Percentiles rank a stretch among this genome's conserved stretches.
These are phyloP conservation scores for Phalangium opilio DNA, from an alignment of 2,888 invertebrate genomes.

Conservation along the genomic window DNA sequence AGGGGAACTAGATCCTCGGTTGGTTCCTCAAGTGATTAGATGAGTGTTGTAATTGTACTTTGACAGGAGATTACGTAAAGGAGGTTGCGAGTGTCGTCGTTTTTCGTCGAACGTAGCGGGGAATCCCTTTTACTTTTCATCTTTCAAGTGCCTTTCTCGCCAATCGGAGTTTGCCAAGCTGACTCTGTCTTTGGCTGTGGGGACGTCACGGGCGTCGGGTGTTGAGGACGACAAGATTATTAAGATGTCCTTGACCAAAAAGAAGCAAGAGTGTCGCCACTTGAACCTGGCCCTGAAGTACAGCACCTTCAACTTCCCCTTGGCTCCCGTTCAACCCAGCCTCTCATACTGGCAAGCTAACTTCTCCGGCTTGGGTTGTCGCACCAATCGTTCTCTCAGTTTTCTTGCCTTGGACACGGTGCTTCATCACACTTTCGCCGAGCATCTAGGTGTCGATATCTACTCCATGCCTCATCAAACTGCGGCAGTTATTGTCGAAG, in stretches of 20 bases:
- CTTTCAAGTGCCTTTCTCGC: no score
- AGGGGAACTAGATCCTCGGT: no score
- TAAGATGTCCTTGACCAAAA: slow-evolving; percentile 17
- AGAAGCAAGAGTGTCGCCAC: slow-evolving; percentile 17
- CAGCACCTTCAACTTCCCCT: slow-evolving; percentile 20
- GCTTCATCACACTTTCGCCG: slow-evolving; percentile 54
- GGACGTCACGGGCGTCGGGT: slow-evolving; percentile 4
- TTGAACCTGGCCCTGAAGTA: slow-evolving; percentile 19
- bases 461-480: slow-evolving; percentile 18
- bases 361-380: slow-evolving; percentile 31
- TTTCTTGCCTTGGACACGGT: slow-evolving; percentile 58
- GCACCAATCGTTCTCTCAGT: slow-evolving; percentile 42
- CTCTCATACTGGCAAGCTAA: slow-evolving; percentile 12
- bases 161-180: no score
- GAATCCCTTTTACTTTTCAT: no score
- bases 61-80: no score
- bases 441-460: slow-evolving; percentile 52
- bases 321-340: slow-evolving; percentile 5
- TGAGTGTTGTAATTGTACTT: no score
- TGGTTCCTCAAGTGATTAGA: no score
- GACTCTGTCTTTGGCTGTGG: no score
- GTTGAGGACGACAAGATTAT: slow-evolving; percentile 18
- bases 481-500: slow-evolving; percentile 19
- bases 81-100: no score
- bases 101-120: no score